phyloP scores from a whole-genome alignment of 2,113 vertebrate species.

The Labeo rohita region DNA sequence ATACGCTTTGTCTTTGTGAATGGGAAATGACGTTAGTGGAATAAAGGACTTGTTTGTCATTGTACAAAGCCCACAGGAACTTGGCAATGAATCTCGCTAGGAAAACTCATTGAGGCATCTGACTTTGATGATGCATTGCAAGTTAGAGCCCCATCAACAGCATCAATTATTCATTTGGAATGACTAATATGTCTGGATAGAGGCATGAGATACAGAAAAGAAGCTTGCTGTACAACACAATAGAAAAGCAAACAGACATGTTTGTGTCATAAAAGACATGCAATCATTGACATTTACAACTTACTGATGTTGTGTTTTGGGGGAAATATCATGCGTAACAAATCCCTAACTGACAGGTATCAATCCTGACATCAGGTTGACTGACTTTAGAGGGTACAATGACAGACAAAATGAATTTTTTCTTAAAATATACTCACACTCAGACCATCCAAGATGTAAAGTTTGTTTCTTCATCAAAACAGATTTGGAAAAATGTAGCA shows the following conservation, averaged over 20 bases:
- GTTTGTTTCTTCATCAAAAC: no score
- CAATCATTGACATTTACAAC: not conserved
- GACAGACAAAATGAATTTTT: not conserved
- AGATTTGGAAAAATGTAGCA: no score
- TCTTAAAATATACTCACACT: no score
- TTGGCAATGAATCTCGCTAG: constrained; percentile 22
- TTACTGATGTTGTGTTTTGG: not conserved
- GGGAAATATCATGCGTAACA: not conserved
- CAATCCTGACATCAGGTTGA: not conserved
- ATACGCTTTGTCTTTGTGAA: constrained; percentile 41
- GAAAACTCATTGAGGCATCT: constrained; percentile 27
- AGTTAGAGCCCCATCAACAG: not conserved
- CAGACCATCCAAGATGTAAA: no score
- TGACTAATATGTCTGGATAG: not conserved
- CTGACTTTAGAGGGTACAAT: not conserved
- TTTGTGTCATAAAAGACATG: not conserved
- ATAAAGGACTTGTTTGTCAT: constrained; percentile 56
- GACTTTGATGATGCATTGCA: constrained; percentile 33
- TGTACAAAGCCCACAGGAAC: constrained; percentile 28
- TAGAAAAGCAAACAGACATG: not conserved
- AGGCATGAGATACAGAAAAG: not conserved
- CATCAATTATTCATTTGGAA: not conserved
- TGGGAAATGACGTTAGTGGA: constrained; percentile 17
- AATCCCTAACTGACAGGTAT: not conserved
- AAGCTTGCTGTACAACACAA: not conserved